These are phyloP conservation scores for Cyphomyrus discorhynchus DNA, from an alignment of 2,113 vertebrate genomes.

Conservation along the genomic window DNA sequence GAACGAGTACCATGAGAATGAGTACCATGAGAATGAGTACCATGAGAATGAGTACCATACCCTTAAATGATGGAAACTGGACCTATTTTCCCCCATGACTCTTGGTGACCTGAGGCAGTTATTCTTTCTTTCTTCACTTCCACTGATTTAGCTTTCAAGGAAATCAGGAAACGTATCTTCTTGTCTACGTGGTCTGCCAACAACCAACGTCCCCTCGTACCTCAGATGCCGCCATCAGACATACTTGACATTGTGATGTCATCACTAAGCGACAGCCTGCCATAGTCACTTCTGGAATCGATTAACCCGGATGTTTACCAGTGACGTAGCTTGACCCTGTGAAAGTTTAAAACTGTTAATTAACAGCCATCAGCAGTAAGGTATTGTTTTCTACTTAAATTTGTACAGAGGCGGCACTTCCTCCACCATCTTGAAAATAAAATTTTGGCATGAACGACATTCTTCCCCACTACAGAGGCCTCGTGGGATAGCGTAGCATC, in stretches of 20 bases:
- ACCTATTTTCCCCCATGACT: slow-evolving; percentile 17
- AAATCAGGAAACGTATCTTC: slow-evolving; percentile 23
- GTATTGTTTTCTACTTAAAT: not conserved
- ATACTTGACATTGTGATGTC: slow-evolving; percentile 26
- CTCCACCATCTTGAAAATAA: not conserved
- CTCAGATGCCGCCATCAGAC: slow-evolving; percentile 24
- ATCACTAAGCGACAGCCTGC: slow-evolving; percentile 8
- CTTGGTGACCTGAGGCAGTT: slow-evolving; percentile 11
- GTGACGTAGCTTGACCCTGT: not conserved
- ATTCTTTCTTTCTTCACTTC: slow-evolving; percentile 22
- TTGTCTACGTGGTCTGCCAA: slow-evolving; percentile 11
- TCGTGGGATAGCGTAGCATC: not conserved
- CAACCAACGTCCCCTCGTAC: slow-evolving; percentile 1
- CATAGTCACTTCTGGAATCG: not conserved
- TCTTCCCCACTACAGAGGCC: not conserved
- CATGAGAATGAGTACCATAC: not conserved
- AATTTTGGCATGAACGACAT: not conserved
- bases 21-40: no score
- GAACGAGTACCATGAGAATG: not conserved
- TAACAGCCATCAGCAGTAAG: not conserved
- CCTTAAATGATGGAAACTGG: not conserved
- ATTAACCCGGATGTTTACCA: not conserved
- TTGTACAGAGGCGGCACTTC: not conserved
- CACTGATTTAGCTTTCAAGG: slow-evolving; percentile 15
- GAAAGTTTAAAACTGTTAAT: not conserved